Base-by-base conservation (phyloP, 2,888 invertebrate genomes). In the Caenorhabditis sp. region DNA sequence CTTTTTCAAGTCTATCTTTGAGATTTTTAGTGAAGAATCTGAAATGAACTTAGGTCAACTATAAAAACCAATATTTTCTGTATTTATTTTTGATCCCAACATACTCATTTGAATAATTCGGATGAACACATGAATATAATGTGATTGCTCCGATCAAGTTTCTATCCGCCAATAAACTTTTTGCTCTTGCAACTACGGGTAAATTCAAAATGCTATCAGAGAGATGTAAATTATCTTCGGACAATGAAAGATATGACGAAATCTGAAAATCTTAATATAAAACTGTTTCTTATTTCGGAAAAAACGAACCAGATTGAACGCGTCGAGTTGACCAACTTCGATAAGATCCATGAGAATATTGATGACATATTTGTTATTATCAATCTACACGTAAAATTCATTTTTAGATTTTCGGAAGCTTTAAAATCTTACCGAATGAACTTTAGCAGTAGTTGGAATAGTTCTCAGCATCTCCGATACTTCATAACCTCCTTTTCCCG, bases 281-380 rank as follows among this genome's bases (percentile, higher is more conserved):
- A 27, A 10, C 3, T 26, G 31, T 26, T 58, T 7, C 23, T 5
- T 3, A 53, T 56, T 26, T 53, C 21, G 10, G 23, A 63, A 12
- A 54, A 31, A 26, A 57, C 10, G 56, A 25, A 63, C 63, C 25
- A 75, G 58, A 27, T 70, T 67, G 43, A 75, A 70, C 1, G 75
- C 75, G 36, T 70, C 65, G 8, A 65, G 20, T 36, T 75, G 70
- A 14, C 75, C 75, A 49, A 59, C 65, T 58, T 75, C 75, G 38
- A 75, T 58, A 2, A 75, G 58, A 63, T 75, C 75, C 67, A 70
- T 70, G 8, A 75, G 26, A 21, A 75, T 63, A 54, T 70, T 70
- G 17, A 70, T 14, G 1, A 67, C 67, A 43, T 70, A 70, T 0
- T 31, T 36, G 36, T 67, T 70, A 27, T 75, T 75, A 2, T 75